Evolutionary conservation across 2,113 vertebrate species (phyloP).

Genomic region (Oreocharis arfaki): DNA sequence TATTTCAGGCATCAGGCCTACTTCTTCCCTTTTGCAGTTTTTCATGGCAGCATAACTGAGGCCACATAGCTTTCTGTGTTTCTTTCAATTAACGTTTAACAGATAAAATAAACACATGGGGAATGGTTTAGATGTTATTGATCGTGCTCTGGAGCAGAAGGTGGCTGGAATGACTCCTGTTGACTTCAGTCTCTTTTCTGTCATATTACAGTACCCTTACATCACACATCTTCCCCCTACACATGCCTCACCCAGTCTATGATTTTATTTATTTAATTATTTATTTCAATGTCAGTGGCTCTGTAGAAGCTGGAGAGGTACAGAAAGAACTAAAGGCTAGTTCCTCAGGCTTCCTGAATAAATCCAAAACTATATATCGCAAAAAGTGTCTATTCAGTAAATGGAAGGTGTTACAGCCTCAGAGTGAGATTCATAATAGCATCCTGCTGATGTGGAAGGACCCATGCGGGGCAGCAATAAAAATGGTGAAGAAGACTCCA

Average conservation of each 20-base stretch:
- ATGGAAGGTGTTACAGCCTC: background rate
- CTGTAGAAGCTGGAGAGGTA: background rate
- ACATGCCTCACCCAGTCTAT: background rate
- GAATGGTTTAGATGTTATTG: background rate
- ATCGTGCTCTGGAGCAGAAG: background rate
- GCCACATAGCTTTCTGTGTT: background rate
- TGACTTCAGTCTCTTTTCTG: background rate
- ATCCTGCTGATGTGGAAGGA: background rate
- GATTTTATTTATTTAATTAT: background rate
- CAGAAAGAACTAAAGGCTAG: background rate
- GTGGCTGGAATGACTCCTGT: background rate
- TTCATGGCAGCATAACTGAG: background rate
- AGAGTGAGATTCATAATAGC: background rate
- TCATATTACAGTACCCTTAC: background rate
- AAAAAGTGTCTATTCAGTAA: background rate
- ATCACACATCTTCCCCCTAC: background rate
- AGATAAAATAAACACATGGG: background rate
- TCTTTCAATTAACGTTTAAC: background rate
- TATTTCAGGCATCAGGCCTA: background rate
- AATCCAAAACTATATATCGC: background rate
- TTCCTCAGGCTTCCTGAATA: background rate
- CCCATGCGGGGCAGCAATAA: background rate
- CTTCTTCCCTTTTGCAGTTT: background rate
- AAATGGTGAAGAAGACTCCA: background rate
- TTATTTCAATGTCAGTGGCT: background rate